phyloP scores from a whole-genome alignment of 2,797 vertebrate species.

The Tarsius wallacei region DNA sequence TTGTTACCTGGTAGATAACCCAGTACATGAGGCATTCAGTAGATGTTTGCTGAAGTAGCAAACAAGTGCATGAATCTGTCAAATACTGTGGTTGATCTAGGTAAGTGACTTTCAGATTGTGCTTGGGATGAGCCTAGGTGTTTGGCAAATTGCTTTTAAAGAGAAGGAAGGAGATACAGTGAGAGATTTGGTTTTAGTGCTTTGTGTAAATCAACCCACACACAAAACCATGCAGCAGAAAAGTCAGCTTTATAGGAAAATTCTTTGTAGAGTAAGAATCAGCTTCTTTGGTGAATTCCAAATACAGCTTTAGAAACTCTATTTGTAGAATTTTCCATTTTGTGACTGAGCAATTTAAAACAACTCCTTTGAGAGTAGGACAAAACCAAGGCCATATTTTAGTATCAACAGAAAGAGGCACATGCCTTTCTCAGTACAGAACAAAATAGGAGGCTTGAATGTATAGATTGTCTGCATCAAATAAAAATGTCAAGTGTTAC shows the following conservation, averaged over 20 bases:
- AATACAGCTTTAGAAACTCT: not conserved
- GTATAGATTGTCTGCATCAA: not conserved
- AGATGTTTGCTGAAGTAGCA: not conserved
- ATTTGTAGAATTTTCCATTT: not conserved
- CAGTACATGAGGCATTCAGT: not conserved
- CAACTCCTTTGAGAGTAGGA: not conserved
- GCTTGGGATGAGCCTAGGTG: not conserved
- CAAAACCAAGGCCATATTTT: slow-evolving; percentile 7
- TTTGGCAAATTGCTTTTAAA: not conserved
- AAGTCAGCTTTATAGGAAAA: not conserved
- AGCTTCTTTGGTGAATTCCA: not conserved
- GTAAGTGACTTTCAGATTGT: not conserved
- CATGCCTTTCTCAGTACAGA: not conserved
- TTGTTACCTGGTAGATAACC: not conserved
- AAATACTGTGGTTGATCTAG: not conserved
- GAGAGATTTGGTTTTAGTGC: not conserved
- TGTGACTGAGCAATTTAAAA: not conserved
- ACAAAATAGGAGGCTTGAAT: slow-evolving; percentile 62
- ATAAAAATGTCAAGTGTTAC: slow-evolving; percentile 35
- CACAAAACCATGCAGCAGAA: fast-evolving
- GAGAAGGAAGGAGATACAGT: not conserved
- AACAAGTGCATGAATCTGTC: not conserved
- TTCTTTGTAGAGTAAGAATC: not conserved
- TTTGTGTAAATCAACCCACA: not conserved
- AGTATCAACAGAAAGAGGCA: not conserved